Conservation (phyloP, 1,140 invertebrate genomes). For the Chymomyza costata region DNA sequence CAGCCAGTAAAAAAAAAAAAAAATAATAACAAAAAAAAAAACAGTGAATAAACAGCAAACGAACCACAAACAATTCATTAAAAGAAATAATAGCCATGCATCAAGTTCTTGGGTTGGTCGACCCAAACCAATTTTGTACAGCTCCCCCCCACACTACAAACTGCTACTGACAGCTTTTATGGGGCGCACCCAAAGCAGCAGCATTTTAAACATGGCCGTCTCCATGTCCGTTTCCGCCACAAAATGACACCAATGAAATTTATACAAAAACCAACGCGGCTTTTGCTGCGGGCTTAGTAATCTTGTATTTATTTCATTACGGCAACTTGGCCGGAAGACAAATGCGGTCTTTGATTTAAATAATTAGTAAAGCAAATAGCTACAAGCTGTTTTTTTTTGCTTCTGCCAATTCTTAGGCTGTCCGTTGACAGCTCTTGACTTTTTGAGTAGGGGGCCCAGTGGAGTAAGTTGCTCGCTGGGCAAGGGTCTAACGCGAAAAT, state of each 20-base stretch:
- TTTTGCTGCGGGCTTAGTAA: constrained; percentile 42
- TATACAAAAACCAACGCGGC: constrained; percentile 26
- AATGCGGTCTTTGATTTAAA: constrained; percentile 54
- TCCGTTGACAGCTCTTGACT: constrained; percentile 21
- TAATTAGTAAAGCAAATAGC: constrained; percentile 70
- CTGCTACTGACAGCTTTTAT: constrained; percentile 50
- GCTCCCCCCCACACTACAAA: background rate
- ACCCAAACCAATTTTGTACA: background rate
- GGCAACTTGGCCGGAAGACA: constrained; percentile 29
- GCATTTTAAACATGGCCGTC: constrained; percentile 59
- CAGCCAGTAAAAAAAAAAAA: constrained; percentile 10
- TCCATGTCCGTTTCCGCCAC: constrained; percentile 60
- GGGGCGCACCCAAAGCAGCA: constrained; percentile 16
- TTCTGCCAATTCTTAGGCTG: constrained; percentile 36
- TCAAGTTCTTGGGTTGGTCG: constrained; percentile 25
- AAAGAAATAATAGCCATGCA: constrained; percentile 55
- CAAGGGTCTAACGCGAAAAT: constrained; percentile 28
- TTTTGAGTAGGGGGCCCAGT: background rate
- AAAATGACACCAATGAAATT: constrained; percentile 65
- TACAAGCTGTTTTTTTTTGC: constrained; percentile 65
- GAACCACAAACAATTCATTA: constrained; percentile 64
- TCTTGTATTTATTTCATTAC: constrained; percentile 68
- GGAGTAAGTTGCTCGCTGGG: background rate
- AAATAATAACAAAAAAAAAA: constrained; percentile 19
- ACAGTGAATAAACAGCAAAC: too few relatives aligned